These are phyloP conservation scores for Tiliacea aurago DNA, from an alignment of 2,888 invertebrate genomes.

Conservation along the genomic window DNA sequence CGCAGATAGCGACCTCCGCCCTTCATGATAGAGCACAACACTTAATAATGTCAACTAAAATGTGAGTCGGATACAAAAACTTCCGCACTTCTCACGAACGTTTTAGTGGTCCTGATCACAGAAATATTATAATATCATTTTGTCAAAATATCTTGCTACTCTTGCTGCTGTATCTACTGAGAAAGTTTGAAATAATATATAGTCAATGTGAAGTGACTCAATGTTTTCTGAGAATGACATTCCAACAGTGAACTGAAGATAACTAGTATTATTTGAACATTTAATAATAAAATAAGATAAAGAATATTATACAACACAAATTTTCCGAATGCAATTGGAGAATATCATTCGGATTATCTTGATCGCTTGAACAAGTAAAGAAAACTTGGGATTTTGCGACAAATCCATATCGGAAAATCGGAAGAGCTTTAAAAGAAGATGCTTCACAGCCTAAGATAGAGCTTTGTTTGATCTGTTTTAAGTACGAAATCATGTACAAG, in stretches of 20 bases:
- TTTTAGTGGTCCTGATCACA: constrained; percentile 7
- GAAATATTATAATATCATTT: too few species aligned
- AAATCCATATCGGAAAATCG: constrained; percentile 15
- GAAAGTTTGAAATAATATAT: not conserved
- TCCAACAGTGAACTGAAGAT: constrained; percentile 4
- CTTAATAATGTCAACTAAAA: constrained; percentile 68
- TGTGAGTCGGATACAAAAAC: constrained; percentile 53
- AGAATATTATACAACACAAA: constrained; percentile 8
- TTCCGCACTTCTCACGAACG: constrained; percentile 19
- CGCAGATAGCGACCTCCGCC: constrained; percentile 76
- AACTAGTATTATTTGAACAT: constrained; percentile 2
- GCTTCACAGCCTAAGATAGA: constrained; percentile 30
- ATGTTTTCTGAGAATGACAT: not conserved
- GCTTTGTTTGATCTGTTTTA: constrained; percentile 58
- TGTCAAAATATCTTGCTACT: not conserved
- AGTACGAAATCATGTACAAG: constrained; percentile 58
- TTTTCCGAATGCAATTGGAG: too few species aligned
- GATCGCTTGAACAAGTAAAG: constrained; percentile 18
- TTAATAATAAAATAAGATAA: constrained; percentile 4
- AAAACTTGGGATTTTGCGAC: constrained; percentile 3
- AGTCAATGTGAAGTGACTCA: too few species aligned
- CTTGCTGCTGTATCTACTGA: not conserved
- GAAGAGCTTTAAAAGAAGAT: constrained; percentile 37
- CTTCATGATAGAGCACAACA: constrained; percentile 67
- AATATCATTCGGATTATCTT: constrained; percentile 21